phyloP scores from a whole-genome alignment of 2,888 invertebrate genomes.

The Cephus rjabovi region DNA sequence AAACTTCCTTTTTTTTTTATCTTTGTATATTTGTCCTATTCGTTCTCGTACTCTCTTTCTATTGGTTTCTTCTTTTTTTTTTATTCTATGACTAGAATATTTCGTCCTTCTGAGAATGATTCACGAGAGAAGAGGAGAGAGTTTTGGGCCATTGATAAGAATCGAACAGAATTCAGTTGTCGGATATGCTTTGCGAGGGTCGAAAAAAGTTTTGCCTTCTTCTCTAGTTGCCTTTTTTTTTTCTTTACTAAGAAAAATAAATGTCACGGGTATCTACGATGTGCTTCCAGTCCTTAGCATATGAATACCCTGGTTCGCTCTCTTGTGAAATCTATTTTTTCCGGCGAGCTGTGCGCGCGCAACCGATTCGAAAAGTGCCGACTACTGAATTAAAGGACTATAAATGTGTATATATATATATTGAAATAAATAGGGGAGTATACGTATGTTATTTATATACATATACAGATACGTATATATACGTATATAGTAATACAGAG shows the following conservation, averaged over 20 bases:
- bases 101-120: background rate
- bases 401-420: background rate
- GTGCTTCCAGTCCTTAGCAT: background rate
- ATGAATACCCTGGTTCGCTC: background rate
- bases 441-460: background rate
- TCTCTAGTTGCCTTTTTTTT: background rate
- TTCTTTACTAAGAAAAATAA: background rate
- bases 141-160: background rate
- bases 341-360: background rate
- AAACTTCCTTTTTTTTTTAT: constrained; percentile 23
- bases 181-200: background rate
- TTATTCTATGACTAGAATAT: background rate
- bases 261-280: background rate
- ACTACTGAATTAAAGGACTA: background rate
- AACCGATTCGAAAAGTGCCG: background rate
- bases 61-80: background rate
- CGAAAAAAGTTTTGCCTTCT: background rate
- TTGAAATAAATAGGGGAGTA: background rate
- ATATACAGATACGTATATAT: background rate
- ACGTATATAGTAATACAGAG: background rate
- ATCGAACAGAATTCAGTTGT: background rate
- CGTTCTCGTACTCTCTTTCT: background rate
- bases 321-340: background rate
- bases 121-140: background rate
- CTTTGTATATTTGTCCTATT: constrained; percentile 13